phyloP scores from a whole-genome alignment of 2,888 invertebrate species.

The Drosophila differens region DNA sequence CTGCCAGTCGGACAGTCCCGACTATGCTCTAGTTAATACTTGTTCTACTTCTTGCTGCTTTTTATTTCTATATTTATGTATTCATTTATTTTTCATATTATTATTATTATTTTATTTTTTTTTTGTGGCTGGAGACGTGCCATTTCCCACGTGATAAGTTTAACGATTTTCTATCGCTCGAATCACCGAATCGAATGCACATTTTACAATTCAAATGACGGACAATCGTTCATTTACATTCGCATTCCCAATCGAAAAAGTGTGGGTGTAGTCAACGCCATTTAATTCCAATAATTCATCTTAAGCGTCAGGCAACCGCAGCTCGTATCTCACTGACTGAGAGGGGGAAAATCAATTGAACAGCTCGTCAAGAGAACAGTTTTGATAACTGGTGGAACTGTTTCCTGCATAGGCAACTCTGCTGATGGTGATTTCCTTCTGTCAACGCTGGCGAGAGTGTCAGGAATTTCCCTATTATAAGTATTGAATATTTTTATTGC shows the following conservation, averaged over 20 bases:
- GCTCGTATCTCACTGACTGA: conserved; percentile 19
- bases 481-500: conserved; percentile 43
- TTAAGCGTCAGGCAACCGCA: conserved; percentile 7
- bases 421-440: conserved; percentile 19
- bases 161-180: conserved; percentile 39
- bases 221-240: conserved; percentile 47
- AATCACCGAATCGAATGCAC: conserved; percentile 58
- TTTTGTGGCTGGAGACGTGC: neutral
- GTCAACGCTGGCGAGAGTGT: neutral
- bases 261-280: conserved; percentile 25
- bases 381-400: conserved; percentile 35
- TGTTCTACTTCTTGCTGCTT: neutral
- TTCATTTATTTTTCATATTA: neutral
- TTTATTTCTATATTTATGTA: neutral
- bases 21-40: neutral
- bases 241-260: neutral
- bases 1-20: neutral
- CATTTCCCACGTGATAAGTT: neutral
- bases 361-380: conserved; percentile 34
- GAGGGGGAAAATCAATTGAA: conserved; percentile 31
- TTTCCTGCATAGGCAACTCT: conserved; percentile 20
- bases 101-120: neutral
- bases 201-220: conserved; percentile 62
- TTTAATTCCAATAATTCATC: conserved; percentile 46
- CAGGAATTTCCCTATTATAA: conserved; percentile 31